phyloP scores from a whole-genome alignment of 2,797 vertebrate genomes.

The Melanotaenia boesemani region DNA sequence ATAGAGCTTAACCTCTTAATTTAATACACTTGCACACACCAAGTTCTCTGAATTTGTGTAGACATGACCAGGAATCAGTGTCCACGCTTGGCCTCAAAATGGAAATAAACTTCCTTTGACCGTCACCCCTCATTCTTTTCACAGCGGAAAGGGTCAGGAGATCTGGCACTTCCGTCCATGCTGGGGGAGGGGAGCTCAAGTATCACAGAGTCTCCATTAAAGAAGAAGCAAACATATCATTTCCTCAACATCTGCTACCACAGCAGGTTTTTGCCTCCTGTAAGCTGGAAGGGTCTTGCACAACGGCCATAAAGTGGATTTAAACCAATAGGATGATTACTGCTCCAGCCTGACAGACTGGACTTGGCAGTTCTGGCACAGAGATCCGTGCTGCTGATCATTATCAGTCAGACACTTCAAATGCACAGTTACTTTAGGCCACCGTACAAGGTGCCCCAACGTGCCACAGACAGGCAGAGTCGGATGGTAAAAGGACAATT shows the following conservation, averaged over 20 bases:
- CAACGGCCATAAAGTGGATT: slow-evolving; percentile 59
- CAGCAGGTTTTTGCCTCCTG: slow-evolving; percentile 65
- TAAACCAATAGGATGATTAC: slow-evolving; percentile 64
- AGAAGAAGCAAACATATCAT: slow-evolving; percentile 51
- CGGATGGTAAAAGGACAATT: slow-evolving; percentile 48
- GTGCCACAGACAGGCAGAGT: slow-evolving; percentile 26
- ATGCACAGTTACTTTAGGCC: slow-evolving; percentile 37
- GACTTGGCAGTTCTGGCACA: slow-evolving; percentile 50
- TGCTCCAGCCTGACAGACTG: slow-evolving; percentile 42
- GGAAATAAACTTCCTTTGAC: slow-evolving; percentile 60
- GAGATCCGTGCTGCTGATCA: slow-evolving; percentile 44
- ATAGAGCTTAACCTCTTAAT: slow-evolving; percentile 31
- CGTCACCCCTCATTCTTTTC: slow-evolving; percentile 40
- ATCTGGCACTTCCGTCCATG: slow-evolving; percentile 21
- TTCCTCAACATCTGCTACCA: slow-evolving; percentile 69
- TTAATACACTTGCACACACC: slow-evolving; percentile 21
- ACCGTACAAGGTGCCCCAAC: slow-evolving; percentile 50
- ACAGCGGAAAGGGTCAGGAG: slow-evolving; percentile 52
- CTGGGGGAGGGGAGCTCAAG: slow-evolving; percentile 34
- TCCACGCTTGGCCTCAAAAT: slow-evolving; percentile 19
- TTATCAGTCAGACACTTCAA: slow-evolving; percentile 51
- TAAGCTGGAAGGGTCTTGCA: slow-evolving; percentile 50
- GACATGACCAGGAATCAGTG: slow-evolving; percentile 33
- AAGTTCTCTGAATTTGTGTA: slow-evolving; percentile 25
- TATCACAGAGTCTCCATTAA: slow-evolving; percentile 36